These are phyloP conservation scores for Archilochus colubris DNA, from an alignment of 2,113 vertebrate genomes.

Conservation along the genomic window DNA sequence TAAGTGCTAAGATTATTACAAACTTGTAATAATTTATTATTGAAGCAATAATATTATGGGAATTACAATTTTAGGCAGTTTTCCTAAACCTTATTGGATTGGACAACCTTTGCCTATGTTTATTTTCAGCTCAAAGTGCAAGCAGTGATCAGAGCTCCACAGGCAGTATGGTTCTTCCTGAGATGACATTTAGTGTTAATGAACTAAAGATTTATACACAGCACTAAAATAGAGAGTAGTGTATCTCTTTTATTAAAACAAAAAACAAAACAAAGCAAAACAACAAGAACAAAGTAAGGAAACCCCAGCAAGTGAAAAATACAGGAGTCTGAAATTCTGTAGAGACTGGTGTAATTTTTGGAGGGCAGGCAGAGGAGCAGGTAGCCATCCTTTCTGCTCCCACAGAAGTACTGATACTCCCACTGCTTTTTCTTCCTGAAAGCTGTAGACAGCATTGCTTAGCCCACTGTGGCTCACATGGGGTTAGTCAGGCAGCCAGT, in stretches of 20 bases:
- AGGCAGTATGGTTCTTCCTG: background rate
- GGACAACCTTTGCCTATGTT: background rate
- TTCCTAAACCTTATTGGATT: background rate
- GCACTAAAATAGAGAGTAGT: background rate
- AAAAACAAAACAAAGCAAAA: background rate
- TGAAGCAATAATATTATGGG: background rate
- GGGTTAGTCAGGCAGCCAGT: background rate
- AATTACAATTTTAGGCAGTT: background rate
- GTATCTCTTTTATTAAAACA: background rate
- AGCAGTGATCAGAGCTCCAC: background rate
- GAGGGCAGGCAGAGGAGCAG: background rate
- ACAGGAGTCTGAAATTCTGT: background rate
- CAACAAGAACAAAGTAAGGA: background rate
- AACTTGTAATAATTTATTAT: background rate
- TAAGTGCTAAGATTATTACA: background rate
- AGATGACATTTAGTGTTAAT: background rate
- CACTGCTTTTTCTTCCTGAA: background rate
- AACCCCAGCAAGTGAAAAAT: background rate
- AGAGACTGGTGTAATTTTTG: background rate
- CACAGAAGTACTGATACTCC: background rate
- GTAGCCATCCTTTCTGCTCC: background rate
- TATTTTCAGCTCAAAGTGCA: conserved; percentile 14
- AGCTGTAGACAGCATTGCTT: background rate
- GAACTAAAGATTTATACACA: background rate
- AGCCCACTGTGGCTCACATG: background rate